Conservation (phyloP, 2,797 vertebrate species). For the Siniperca undulata region DNA sequence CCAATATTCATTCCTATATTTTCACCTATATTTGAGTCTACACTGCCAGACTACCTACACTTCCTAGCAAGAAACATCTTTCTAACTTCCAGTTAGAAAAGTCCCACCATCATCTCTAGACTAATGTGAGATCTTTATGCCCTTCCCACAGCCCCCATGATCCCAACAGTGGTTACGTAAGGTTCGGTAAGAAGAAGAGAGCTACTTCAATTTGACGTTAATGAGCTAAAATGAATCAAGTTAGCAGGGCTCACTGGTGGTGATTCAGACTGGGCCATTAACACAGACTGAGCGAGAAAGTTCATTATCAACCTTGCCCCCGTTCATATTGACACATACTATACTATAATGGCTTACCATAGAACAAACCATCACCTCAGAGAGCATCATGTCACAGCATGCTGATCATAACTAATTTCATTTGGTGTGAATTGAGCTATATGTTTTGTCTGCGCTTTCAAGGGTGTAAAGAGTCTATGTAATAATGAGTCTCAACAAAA, state of each 20-base stretch:
- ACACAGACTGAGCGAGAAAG: constrained; percentile 39
- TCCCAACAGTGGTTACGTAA: constrained; percentile 12
- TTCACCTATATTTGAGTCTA: neutral
- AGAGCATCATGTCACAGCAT: constrained; percentile 25
- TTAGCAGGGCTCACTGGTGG: constrained; percentile 54
- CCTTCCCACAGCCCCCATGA: constrained; percentile 6
- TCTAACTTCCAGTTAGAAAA: neutral
- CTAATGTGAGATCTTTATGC: neutral
- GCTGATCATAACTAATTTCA: constrained; percentile 44
- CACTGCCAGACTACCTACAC: neutral
- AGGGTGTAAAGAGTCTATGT: constrained; percentile 45
- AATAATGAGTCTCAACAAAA: constrained; percentile 57
- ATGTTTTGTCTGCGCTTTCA: constrained; percentile 43
- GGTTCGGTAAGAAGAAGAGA: constrained; percentile 45
- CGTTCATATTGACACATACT: constrained; percentile 40
- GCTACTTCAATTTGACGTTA: constrained; percentile 65
- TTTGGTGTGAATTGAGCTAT: constrained; percentile 31
- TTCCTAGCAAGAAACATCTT: constrained; percentile 17
- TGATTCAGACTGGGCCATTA: constrained; percentile 68
- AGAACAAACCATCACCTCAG: constrained; percentile 29
- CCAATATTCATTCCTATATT: neutral
- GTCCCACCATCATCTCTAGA: constrained; percentile 9
- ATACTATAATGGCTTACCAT: constrained; percentile 10
- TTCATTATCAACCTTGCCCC: constrained; percentile 43
- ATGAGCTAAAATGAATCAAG: constrained; percentile 69